Evolutionary conservation across 2,888 invertebrate genomes (phyloP).

Genomic region (Lycaena phlaeas): DNA sequence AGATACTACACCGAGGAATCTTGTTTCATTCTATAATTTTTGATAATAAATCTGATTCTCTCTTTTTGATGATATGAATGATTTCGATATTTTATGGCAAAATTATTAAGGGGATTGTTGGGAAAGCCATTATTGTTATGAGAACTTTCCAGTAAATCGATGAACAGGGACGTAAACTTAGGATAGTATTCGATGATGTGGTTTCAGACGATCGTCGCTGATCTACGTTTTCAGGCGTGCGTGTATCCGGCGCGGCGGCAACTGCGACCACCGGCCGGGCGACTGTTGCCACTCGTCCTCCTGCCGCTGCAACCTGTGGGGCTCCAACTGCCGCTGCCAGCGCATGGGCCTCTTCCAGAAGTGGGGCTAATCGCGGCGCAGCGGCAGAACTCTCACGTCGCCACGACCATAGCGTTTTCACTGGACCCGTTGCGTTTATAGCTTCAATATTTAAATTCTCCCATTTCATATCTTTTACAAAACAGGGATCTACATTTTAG

Average conservation of each 20-base stretch:
- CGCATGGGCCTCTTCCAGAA: constrained; percentile 91
- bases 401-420: constrained; percentile 45
- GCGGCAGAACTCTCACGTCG: constrained; percentile 57
- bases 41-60: too few species aligned
- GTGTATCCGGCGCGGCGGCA: constrained; percentile 85
- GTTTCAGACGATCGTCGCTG: constrained; percentile 87
- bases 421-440: constrained; percentile 56
- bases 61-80: too few species aligned
- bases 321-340: constrained; percentile 90
- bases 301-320: constrained; percentile 92
- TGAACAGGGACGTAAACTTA: constrained; percentile 44
- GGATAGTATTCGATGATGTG: constrained; percentile 69
- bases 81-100: too few species aligned
- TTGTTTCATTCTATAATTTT: too few species aligned
- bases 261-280: constrained; percentile 87
- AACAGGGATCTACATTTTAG: constrained; percentile 66
- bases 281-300: constrained; percentile 90
- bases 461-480: constrained; percentile 28
- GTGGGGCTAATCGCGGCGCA: constrained; percentile 76
- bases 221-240: constrained; percentile 89
- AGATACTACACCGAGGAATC: too few species aligned
- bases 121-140: too few species aligned
- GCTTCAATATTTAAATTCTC: constrained; percentile 25
- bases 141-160: not conserved
- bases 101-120: too few species aligned